Percentiles rank a stretch among this genome's conserved stretches.
These are phyloP conservation scores for Meles meles DNA, from an alignment of 2,113 vertebrate genomes.

Conservation along the genomic window DNA sequence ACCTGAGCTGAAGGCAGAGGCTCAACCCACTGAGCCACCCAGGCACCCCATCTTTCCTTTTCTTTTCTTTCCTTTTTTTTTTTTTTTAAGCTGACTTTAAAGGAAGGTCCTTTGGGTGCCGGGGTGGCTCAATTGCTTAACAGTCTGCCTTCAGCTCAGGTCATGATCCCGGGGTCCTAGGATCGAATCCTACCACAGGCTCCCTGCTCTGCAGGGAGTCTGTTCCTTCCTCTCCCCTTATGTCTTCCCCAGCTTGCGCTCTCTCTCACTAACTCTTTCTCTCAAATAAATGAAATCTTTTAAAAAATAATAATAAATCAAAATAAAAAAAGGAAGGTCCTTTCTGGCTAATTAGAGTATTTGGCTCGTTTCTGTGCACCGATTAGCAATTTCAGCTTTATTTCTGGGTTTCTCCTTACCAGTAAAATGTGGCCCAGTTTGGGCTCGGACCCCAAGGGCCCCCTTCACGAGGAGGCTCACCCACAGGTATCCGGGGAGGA, in stretches of 20 bases:
- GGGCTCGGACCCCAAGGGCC: background rate
- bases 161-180: background rate
- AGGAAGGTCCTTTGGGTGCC: background rate
- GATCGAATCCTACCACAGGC: rapidly evolving
- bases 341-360: background rate
- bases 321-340: background rate
- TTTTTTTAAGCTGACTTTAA: background rate
- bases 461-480: background rate
- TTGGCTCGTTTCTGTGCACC: background rate
- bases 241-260: background rate
- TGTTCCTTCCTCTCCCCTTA: background rate
- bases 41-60: too few relatives aligned
- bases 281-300: background rate
- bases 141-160: background rate
- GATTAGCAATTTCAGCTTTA: background rate
- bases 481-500: background rate
- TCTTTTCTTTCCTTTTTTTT: background rate
- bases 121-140: background rate
- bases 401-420: background rate
- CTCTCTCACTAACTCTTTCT: background rate
- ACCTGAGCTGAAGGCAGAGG: too few relatives aligned
- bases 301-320: background rate
- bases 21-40: too few relatives aligned
- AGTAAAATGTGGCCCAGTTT: background rate
- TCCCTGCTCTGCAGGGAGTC: background rate